Evolutionary conservation across 2,113 vertebrate species (phyloP).

Genomic region (Muntiacus muntjak): DNA sequence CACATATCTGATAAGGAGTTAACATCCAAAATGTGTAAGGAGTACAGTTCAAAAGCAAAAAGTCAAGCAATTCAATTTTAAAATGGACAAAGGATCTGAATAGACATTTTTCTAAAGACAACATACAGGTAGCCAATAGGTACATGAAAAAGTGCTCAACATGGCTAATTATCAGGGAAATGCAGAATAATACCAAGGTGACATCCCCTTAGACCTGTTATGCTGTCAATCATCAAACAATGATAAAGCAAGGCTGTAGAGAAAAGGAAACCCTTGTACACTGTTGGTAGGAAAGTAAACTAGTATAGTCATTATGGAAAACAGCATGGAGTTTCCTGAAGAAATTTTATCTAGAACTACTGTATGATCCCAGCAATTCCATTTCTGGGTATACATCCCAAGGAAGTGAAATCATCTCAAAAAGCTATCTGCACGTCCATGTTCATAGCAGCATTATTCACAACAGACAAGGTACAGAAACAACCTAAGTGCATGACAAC

Average conservation of each 20-base stretch:
- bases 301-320: neutral
- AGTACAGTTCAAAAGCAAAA: neutral
- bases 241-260: neutral
- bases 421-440: neutral
- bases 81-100: neutral
- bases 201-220: neutral
- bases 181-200: neutral
- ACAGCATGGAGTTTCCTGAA: neutral
- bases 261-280: neutral
- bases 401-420: neutral
- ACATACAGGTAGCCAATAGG: neutral
- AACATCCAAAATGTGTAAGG: neutral
- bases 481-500: neutral
- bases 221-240: neutral
- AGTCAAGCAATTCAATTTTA: neutral
- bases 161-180: neutral
- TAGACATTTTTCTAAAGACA: neutral
- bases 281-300: neutral
- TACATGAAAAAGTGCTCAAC: neutral
- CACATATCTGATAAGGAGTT: neutral
- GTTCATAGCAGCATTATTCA: neutral
- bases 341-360: neutral
- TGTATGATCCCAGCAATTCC: neutral
- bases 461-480: neutral
- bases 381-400: neutral